Evolutionary conservation across 92 coral and sea anemone genomes (phyloP), one percentile per base, ranked within the genome.

Genomic region (Plumapathes pennacea): DNA sequence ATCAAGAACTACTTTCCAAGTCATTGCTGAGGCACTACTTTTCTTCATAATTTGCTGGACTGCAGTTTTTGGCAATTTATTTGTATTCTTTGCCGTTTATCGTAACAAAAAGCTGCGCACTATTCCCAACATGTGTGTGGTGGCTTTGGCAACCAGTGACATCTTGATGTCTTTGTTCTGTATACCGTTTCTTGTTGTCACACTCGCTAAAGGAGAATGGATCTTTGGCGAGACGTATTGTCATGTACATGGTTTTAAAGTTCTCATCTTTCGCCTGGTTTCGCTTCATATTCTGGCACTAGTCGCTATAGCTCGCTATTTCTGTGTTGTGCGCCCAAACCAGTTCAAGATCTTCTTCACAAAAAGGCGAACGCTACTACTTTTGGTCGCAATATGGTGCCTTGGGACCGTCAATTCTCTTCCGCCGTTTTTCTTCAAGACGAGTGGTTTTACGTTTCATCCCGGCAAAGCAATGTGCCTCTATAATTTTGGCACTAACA

Each of bases 381-480:
- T 28, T 22, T 38, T 80, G 30, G 30, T 54, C 20, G 13, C 64
- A 0, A 60, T 75, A 4, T 81, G 87, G 87, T 42, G 29, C 14
- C 44, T 61, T 6, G 67, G 77, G 13, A 33, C 67, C 1, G 41
- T 59, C 31, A 77, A 66, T 24, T 59, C 87, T 0, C 14, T 74
- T 12, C 87, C 82, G 5, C 87, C 87, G 2, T 62, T 74, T 10
- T 73, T 81, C 42, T 63, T 66, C 46, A 33, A 23, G 7, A 33
- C 39, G 4, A 71, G 54, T 4, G 70, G 68, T 47, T 80, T 56
- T 60, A 40, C 56, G 9, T 80, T 80, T 39, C 86, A 80, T 25
- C 86, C 86, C 12, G 86, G 86, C 20, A 80, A 72, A 73, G 86
- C 86, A 26, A 57, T 80, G 71, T 80, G 86, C 29, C 58, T 80